Evolutionary conservation across 2,888 invertebrate genomes (phyloP).

Genomic region (Ashinkailepas kermadecensis): DNA sequence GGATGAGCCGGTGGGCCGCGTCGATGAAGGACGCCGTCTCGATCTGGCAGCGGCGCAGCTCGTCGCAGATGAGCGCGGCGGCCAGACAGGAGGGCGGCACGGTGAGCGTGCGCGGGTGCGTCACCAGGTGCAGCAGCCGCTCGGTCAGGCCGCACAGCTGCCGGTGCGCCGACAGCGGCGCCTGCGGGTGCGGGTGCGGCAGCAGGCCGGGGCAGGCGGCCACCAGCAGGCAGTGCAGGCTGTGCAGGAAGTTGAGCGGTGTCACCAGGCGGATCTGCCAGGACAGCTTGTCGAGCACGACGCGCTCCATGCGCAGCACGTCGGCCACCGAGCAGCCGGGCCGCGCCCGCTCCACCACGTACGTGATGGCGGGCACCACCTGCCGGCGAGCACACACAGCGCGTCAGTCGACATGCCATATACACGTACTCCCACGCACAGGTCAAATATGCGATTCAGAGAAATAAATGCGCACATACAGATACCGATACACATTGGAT

Average conservation of each 20-base stretch:
- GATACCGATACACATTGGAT: too few relatives aligned
- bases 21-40: not conserved
- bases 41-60: constrained; percentile 31
- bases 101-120: constrained; percentile 30
- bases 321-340: constrained; percentile 42
- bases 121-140: constrained; percentile 34
- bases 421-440: too few relatives aligned
- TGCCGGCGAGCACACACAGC: constrained; percentile 31
- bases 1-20: constrained; percentile 14
- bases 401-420: too few relatives aligned
- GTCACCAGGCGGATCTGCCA: constrained; percentile 35
- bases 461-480: too few relatives aligned
- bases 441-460: too few relatives aligned
- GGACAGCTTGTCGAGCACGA: constrained; percentile 40
- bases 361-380: constrained; percentile 42
- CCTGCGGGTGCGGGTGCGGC: constrained; percentile 37
- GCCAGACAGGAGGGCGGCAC: constrained; percentile 41
- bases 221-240: constrained; percentile 40
- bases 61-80: constrained; percentile 41
- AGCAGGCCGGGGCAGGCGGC: constrained; percentile 38
- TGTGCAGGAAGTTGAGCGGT: constrained; percentile 41
- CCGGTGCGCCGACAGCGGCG: constrained; percentile 38
- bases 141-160: constrained; percentile 39
- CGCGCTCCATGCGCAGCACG: constrained; percentile 43
- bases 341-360: constrained; percentile 41